These are phyloP conservation scores for Prenolepis imparis DNA, from an alignment of 2,888 invertebrate genomes.

Conservation along the genomic window DNA sequence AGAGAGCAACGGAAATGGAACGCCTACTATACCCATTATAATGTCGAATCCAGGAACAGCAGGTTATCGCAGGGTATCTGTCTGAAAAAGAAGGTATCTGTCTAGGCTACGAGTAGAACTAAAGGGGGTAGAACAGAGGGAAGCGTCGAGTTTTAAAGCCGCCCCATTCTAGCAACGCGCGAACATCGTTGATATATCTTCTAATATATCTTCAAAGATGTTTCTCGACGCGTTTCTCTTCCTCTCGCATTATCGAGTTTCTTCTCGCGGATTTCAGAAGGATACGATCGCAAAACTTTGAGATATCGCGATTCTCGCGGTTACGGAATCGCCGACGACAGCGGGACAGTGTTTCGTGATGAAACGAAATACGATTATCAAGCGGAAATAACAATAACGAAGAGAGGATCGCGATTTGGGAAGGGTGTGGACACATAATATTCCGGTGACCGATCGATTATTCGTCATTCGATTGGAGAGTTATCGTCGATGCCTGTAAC, in stretches of 20 bases:
- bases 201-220: conserved; percentile 21
- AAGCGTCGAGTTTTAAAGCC: conserved; percentile 46
- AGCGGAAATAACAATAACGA: conserved; percentile 25
- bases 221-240: conserved; percentile 33
- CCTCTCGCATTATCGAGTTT: conserved; percentile 33
- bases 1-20: conserved; percentile 60
- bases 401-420: not conserved
- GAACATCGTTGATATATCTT: conserved; percentile 21
- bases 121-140: conserved; percentile 38
- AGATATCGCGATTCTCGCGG: conserved; percentile 17
- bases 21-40: conserved; percentile 61
- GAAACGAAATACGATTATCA: conserved; percentile 26
- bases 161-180: conserved; percentile 17
- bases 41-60: conserved; percentile 64
- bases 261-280: not conserved
- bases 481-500: conserved; percentile 29
- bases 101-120: conserved; percentile 43
- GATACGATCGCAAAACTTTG: not conserved
- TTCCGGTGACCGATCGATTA: conserved; percentile 26
- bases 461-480: conserved; percentile 14
- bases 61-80: conserved; percentile 62
- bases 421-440: conserved; percentile 6
- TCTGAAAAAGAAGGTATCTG: conserved; percentile 39
- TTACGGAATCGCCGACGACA: not conserved
- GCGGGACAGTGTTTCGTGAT: not conserved